Conservation (phyloP, 1,140 invertebrate species). For the Procambarus clarkii region DNA sequence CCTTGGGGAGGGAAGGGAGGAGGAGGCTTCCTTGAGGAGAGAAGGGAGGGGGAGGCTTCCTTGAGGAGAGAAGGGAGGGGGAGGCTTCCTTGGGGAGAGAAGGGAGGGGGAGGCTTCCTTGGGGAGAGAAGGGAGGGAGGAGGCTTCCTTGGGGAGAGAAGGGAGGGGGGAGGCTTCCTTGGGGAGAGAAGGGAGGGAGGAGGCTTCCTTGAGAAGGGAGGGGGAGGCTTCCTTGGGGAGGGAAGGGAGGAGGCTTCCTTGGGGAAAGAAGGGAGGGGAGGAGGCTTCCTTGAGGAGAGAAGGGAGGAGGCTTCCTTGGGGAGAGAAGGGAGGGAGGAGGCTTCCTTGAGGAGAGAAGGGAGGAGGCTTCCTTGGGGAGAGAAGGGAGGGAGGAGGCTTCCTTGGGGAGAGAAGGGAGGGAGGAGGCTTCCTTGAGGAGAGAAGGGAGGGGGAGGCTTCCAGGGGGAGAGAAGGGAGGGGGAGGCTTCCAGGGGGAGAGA, state of each 20-base stretch:
- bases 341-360: background rate
- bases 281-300: no score
- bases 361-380: no score
- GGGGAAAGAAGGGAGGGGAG: background rate
- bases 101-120: background rate
- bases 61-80: background rate
- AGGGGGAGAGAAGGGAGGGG: background rate
- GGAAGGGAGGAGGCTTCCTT: background rate
- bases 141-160: no score
- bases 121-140: background rate
- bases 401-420: background rate
- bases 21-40: no score
- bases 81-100: background rate
- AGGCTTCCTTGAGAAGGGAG: background rate
- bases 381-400: background rate
- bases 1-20: background rate
- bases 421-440: background rate
- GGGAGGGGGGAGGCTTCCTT: no score
- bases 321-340: background rate
- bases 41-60: no score
- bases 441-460: background rate
- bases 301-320: background rate
- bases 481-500: background rate
- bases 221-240: no score
- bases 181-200: background rate